Evolutionary conservation across 2,113 vertebrate genomes (phyloP).

Genomic region (Amia ocellicauda): DNA sequence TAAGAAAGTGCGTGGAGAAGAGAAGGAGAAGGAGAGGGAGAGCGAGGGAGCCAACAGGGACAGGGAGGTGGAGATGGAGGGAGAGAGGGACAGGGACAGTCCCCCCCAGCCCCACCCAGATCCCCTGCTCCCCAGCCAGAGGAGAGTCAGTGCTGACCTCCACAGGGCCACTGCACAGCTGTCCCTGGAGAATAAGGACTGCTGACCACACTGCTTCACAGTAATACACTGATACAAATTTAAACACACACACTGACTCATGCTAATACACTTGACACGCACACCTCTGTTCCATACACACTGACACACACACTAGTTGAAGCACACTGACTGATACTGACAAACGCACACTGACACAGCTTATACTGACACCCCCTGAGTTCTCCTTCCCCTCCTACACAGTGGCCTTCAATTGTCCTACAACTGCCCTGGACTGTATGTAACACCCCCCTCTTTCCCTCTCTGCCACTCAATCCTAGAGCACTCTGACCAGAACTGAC

Average conservation of each 20-base stretch:
- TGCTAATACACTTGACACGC: constrained; percentile 38
- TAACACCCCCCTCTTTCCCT: no score
- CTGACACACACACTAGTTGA: not conserved
- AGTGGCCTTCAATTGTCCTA: no score
- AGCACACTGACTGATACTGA: no score
- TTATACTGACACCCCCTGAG: no score
- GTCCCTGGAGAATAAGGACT: constrained; percentile 79
- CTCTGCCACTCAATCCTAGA: no score
- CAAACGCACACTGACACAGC: no score
- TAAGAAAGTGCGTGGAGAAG: constrained; percentile 69
- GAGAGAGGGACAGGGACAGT: constrained; percentile 31
- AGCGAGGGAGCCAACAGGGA: constrained; percentile 39
- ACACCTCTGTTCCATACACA: constrained; percentile 11
- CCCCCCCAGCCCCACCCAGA: constrained; percentile 33
- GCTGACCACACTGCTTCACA: constrained; percentile 51
- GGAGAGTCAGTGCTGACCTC: constrained; percentile 78
- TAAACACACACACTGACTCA: constrained; percentile 14
- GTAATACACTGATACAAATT: no score
- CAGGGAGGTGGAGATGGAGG: constrained; percentile 27
- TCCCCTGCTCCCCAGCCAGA: constrained; percentile 50
- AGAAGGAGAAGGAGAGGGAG: constrained; percentile 27
- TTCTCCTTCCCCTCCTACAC: no score
- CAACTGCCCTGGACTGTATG: no score
- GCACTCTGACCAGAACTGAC: no score
- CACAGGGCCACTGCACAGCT: constrained; percentile 85